phyloP scores from a whole-genome alignment of 2,888 invertebrate genomes.

The Bibio marci region DNA sequence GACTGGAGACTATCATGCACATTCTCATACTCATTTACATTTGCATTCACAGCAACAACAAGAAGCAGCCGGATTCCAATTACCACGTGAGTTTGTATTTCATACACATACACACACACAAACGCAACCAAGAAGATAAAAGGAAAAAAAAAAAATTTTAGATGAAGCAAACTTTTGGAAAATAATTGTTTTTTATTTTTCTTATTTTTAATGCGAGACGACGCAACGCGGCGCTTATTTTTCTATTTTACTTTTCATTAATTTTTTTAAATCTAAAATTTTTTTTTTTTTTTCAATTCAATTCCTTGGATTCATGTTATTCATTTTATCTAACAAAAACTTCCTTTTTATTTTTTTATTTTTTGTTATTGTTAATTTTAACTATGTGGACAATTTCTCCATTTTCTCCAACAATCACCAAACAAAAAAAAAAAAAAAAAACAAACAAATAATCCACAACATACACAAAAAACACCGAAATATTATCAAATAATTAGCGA shows the following conservation, averaged over 20 bases:
- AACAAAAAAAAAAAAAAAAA: too few species aligned
- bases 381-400: too few species aligned
- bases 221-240: not conserved
- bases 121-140: not conserved
- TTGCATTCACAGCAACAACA: constrained; percentile 69
- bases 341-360: too few species aligned
- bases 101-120: constrained; percentile 4
- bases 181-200: not conserved
- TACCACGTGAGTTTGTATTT: constrained; percentile 39
- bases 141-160: not conserved
- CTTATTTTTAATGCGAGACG: not conserved
- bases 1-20: constrained; percentile 87
- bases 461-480: not conserved
- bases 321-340: too few species aligned
- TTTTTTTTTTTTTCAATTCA: too few species aligned
- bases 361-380: too few species aligned
- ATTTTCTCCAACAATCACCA: too few species aligned
- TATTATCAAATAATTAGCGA: constrained; percentile 16
- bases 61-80: constrained; percentile 44
- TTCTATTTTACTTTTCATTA: not conserved
- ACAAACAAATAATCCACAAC: too few species aligned
- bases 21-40: constrained; percentile 82
- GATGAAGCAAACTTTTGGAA: not conserved
- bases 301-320: too few species aligned
- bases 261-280: not conserved